Evolutionary conservation across 2,797 vertebrate species (phyloP).

Genomic region (Bradypodion pumilum): DNA sequence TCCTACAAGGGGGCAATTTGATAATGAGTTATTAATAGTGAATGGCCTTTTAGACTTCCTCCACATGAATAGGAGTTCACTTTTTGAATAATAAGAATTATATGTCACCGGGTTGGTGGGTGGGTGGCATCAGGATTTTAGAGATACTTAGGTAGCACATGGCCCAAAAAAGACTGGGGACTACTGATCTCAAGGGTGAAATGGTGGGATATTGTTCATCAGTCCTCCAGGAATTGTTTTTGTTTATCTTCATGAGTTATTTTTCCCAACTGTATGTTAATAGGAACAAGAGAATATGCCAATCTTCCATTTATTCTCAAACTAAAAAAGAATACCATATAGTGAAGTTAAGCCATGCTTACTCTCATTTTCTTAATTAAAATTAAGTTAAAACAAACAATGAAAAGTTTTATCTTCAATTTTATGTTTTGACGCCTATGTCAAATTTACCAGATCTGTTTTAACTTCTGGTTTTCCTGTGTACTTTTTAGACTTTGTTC

Average conservation of each 20-base stretch:
- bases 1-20: too few relatives aligned
- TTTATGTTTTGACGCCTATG: background rate
- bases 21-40: too few relatives aligned
- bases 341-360: background rate
- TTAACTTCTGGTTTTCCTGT: background rate
- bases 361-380: background rate
- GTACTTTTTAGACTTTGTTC: slow-evolving; percentile 88
- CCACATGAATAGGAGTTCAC: too few relatives aligned
- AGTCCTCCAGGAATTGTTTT: too few relatives aligned
- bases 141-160: too few relatives aligned
- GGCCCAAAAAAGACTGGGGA: too few relatives aligned
- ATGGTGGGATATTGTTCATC: too few relatives aligned
- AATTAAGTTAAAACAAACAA: slow-evolving; percentile 9
- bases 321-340: background rate
- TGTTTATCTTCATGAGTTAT: background rate
- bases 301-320: background rate
- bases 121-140: too few relatives aligned
- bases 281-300: background rate
- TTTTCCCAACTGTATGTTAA: background rate
- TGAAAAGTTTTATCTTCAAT: background rate
- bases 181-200: too few relatives aligned
- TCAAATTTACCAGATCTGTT: background rate
- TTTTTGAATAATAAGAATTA: too few relatives aligned
- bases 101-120: too few relatives aligned
- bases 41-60: too few relatives aligned